Base-by-base conservation (phyloP, 2,888 invertebrate genomes). In the Andrena trimmerana region DNA sequence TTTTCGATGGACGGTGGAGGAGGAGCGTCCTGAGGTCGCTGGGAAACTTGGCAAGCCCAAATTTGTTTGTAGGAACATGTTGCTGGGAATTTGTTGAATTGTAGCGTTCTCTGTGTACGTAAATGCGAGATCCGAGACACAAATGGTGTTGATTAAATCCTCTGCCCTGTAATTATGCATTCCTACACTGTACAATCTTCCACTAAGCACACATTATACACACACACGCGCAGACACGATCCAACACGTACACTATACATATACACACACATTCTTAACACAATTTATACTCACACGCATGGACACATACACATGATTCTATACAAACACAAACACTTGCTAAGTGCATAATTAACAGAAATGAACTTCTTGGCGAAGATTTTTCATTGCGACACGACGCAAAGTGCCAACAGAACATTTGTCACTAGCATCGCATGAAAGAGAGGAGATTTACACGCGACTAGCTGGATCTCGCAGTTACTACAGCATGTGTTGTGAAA, bases 41-140 rank as follows among this genome's bases (percentile, higher is more conserved):
- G 60, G 4, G n/a, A n/a, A 8, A n/a, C 3, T 10, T 3, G 1
- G 16, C 31, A 29, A 5, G 1, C 60, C 2, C 2, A 31, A 60
- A 16, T 60, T 1, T 63, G 42, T 42, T 42, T 24, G 16, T 29
- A 13, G 7, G 13, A 27, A 31, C 33, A 29, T 7, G 10, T 63
- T 29, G 36, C 20, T 27, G 63, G 10, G 54, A 65, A 65, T 65
- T 57, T 36, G 13, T 65, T 24, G 13, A 36, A 33, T 54, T 29
- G 20, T 63, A 52, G 4, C 54, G 69, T 20, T 65, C 24, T 67
- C 20, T 69, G 31, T 66, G 52, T 36, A 59, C 16, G 77, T 54
- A 62, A 80, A 50, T 52, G 31, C 36, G 68, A 78, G 36, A 78
- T 73, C 60, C 20, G 33, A 10, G 10, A 42, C 16, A 42, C 33